Base-by-base conservation (phyloP, 2,797 vertebrate genomes). In the Dicrostonyx torquatus region DNA sequence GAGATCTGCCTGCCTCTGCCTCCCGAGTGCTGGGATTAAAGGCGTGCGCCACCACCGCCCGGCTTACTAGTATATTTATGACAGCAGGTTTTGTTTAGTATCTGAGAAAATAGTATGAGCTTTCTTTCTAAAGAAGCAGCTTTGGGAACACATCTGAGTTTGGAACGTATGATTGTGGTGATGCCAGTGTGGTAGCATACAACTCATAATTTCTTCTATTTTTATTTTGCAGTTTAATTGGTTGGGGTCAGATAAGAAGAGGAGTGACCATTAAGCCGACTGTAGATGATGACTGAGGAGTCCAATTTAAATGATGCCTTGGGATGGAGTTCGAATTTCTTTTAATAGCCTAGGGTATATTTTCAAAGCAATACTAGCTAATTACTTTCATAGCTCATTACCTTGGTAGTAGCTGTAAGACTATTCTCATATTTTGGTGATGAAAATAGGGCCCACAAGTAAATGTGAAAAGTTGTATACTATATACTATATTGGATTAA, bases 221-320 rank as follows among this genome's bases (percentile, higher is more conserved):
- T 97, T 96, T 68, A 85, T 97, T 98, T 97, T 98, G 1, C 98
- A 99, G 99, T 98, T 99, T 99, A 98, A 99, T 99, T 98, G 99
- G 99, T 90, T 99, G 99, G 99, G 99, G 99, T 85, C 99, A 99
- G 97, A 99, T 99, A 98, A 99, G 99, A 98, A 99, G 99, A 99
- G 99, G 99, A 95, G 99, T 99, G 97, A 99, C 99, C 98, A 99
- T 99, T 98, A 99, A 99, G 95, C 99, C 99, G 91, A 99, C 99
- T 2, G 98, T 99, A 96, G 99, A 99, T 85, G 99, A 99, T 40
- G 99, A 99, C 98, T 99, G 98, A 99, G 97, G 93, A 97, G 87
- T 97, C 88, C 58, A 91, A 87, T 80, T 96, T 84, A 79, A 95
- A 93, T 94, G 93, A 98, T 97, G 94, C 96, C 96, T 97, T 98